Conservation (phyloP, 35 echinoderm and acorn worm species). For the Eucidaris tribuloides region DNA sequence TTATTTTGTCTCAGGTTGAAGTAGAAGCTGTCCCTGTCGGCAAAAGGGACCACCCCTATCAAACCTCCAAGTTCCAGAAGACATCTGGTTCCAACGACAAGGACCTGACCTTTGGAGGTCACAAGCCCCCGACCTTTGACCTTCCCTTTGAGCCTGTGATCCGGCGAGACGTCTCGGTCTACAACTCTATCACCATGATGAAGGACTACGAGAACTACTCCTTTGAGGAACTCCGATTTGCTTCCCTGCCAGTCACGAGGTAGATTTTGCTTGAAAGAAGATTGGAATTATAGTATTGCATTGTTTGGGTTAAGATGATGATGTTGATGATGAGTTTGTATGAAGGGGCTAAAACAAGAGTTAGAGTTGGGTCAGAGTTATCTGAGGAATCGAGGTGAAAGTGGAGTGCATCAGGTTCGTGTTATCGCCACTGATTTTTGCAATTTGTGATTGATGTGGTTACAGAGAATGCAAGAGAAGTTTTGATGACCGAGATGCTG, state of each 20-base stretch:
- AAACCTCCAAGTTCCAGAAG: constrained; percentile 36
- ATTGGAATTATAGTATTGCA: not conserved
- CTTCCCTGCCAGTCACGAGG: constrained; percentile 84
- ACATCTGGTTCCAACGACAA: constrained; percentile 32
- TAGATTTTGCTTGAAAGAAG: too few relatives aligned
- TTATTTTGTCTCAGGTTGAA: constrained; percentile 74
- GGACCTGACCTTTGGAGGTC: constrained; percentile 89
- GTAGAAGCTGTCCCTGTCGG: constrained; percentile 91
- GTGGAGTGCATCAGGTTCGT: too few relatives aligned
- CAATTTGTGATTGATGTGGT: too few relatives aligned
- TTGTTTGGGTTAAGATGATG: not conserved
- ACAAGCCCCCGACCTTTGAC: constrained; percentile 62
- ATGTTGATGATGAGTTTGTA: too few relatives aligned
- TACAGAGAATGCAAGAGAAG: too few relatives aligned
- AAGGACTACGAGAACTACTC: constrained; percentile 98
- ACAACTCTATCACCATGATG: constrained; percentile 98
- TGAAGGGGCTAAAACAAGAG: too few relatives aligned
- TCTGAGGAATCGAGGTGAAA: too few relatives aligned
- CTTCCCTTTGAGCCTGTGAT: constrained; percentile 72
- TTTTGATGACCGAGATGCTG: too few relatives aligned
- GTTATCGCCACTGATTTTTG: too few relatives aligned
- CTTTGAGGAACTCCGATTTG: constrained; percentile 94
- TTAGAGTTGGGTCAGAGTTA: too few relatives aligned
- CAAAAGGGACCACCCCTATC: constrained; percentile 60
- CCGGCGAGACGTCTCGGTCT: constrained; percentile 62